Evolutionary conservation across 2,113 vertebrate genomes (phyloP), one percentile per base, ranked within the genome.

Genomic region (Misgurnus mizolepis): DNA sequence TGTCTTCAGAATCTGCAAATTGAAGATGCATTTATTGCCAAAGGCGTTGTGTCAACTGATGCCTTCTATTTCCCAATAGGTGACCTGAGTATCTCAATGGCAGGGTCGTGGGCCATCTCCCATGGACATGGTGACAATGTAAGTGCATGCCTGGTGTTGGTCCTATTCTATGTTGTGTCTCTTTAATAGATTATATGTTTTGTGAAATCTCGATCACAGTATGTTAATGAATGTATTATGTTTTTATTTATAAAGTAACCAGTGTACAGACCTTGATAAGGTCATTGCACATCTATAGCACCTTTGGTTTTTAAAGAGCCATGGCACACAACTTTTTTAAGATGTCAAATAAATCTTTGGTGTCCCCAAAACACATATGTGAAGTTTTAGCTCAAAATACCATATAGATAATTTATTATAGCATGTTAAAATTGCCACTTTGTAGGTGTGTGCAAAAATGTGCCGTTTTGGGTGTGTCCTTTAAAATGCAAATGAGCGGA

Each of bases 21-120:
- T 58, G 17, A 58, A 58, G 55, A n/a, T 53, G 49, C 49, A 11
- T 53, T 18, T 9, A 17, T 3, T 58, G 7, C 5, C n/a, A 18
- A 58, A 58, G 18, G 34, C 8, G 10, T 15, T n/a, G 7, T 45
- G 22, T 47, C 43, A 17, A 41, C 47, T 85, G 39, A n/a, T 58
- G 67, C 41, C 82, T 1, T 53, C 73, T 27, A 70, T 49, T 56
- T 50, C n/a, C 14, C 80, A 7, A 71, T 85, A 83, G 76, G 85
- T 56, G 68, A 82, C 53, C 83, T 96, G 82, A 94, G 90, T 84
- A 81, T 97, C 83, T 27, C 3, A 0, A 88, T 95, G 80, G 94
- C 91, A 4, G 92, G 93, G 61, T 94, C 91, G 0, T 95, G 94
- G 89, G 90, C 94, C 1, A 40, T 96, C 65, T 80, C 82, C 76